Conservation (phyloP, 92 coral and sea anemone genomes). For the Zoanthus sociatus region DNA sequence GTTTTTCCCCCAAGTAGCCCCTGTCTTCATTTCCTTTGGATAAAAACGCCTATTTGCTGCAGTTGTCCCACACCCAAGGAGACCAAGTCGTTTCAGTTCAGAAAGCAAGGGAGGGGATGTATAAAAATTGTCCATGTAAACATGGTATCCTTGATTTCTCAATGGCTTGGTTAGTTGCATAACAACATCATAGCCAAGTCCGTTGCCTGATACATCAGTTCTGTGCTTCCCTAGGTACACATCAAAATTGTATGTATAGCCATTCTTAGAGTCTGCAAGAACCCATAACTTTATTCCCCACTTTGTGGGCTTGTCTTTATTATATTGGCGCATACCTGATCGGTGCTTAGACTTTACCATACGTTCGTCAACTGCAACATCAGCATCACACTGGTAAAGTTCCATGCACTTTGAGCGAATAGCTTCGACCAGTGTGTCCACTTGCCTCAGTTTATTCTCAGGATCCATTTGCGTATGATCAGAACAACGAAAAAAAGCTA, state of each 20-base stretch:
- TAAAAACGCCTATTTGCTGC: conserved; percentile 33
- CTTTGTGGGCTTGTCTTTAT: conserved; percentile 7
- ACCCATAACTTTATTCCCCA: conserved; percentile 11
- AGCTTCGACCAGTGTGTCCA: conserved; percentile 22
- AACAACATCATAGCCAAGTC: conserved; percentile 8
- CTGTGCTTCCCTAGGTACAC: conserved; percentile 9
- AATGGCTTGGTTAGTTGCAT: conserved; percentile 24
- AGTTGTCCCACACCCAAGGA: conserved; percentile 31
- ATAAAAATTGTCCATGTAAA: conserved; percentile 26
- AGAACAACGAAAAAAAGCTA: conserved; percentile 43
- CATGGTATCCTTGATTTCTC: conserved; percentile 9
- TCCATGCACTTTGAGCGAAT: conserved; percentile 13
- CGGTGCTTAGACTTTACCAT: conserved; percentile 6
- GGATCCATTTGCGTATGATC: conserved; percentile 35
- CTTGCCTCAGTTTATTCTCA: conserved; percentile 37
- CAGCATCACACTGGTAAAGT: conserved; percentile 14
- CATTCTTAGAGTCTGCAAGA: conserved; percentile 15
- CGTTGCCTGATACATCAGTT: conserved; percentile 1
- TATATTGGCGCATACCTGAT: background rate
- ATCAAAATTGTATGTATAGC: conserved; percentile 8
- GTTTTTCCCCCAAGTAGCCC: conserved; percentile 29
- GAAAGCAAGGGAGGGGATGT: conserved; percentile 34
- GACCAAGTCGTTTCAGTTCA: conserved; percentile 34
- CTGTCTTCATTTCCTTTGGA: conserved; percentile 24
- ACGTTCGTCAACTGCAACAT: conserved; percentile 2